These are phyloP conservation scores for Borostomias antarcticus DNA, from an alignment of 2,797 vertebrate species.

Conservation along the genomic window DNA sequence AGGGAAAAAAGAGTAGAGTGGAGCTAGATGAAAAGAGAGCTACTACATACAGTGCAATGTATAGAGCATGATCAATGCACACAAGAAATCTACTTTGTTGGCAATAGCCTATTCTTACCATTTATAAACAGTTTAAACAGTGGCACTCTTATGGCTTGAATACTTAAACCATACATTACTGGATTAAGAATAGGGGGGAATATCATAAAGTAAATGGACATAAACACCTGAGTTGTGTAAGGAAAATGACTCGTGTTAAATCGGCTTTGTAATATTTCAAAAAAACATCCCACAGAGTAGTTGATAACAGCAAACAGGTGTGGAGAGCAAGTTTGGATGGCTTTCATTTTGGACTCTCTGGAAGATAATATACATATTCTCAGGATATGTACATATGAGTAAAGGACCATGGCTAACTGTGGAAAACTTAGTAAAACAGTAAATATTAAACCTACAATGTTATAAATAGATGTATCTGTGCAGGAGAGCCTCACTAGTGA, in stretches of 20 bases:
- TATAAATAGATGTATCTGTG: conserved; percentile 33
- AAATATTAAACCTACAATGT: conserved; percentile 36
- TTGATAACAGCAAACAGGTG: conserved; percentile 50
- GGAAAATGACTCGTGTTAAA: conserved; percentile 35
- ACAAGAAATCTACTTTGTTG: conserved; percentile 9
- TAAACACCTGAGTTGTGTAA: conserved; percentile 41
- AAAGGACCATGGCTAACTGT: conserved; percentile 51
- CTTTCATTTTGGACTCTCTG: conserved; percentile 46
- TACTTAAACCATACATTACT: conserved; percentile 51
- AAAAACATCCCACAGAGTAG: conserved; percentile 50
- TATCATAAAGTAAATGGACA: conserved; percentile 59
- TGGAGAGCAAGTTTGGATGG: conserved; percentile 54
- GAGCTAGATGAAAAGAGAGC: no score
- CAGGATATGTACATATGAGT: conserved; percentile 58
- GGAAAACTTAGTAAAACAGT: conserved; percentile 30
- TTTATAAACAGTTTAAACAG: conserved; percentile 36
- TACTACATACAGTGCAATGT: neutral
- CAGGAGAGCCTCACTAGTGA: conserved; percentile 54
- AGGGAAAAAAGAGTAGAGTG: no score
- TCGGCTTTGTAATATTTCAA: conserved; percentile 55
- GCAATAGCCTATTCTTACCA: conserved; percentile 29
- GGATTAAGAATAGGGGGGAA: conserved; percentile 56
- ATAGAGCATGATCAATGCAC: neutral
- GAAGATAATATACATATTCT: conserved; percentile 46
- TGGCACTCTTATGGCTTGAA: conserved; percentile 22